A percentile compares a stretch with the other conserved stretches of the same genome.
Evolutionary conservation across 2,113 vertebrate species (phyloP).

Genomic region (Gallinago jamesoni): DNA sequence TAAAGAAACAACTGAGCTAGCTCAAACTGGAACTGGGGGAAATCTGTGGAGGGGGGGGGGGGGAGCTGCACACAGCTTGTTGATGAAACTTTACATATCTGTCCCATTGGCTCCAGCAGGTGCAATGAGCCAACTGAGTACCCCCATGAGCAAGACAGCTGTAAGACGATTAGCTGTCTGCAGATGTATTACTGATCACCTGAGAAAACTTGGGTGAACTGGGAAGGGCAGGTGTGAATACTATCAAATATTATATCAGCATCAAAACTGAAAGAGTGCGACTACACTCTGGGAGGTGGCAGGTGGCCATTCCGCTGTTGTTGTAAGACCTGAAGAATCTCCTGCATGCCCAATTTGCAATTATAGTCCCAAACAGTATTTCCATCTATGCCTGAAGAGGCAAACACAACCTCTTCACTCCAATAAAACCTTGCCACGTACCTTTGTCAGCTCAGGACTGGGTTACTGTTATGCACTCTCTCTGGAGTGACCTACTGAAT

Average conservation of each 20-base stretch:
- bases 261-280: neutral
- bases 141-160: neutral
- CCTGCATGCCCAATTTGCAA: neutral
- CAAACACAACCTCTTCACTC: neutral
- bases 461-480: neutral
- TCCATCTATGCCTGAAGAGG: neutral
- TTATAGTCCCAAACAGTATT: neutral
- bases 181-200: neutral
- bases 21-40: neutral
- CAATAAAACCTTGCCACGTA: neutral
- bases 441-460: neutral
- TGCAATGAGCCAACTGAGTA: neutral
- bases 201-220: neutral
- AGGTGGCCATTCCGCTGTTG: neutral
- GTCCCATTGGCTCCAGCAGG: neutral
- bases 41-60: neutral
- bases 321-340: neutral
- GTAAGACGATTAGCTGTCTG: neutral
- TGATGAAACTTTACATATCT: neutral
- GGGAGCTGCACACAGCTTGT: neutral
- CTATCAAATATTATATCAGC: neutral
- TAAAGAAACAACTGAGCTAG: constrained; percentile 13
- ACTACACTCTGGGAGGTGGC: neutral
- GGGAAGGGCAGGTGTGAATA: neutral
- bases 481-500: neutral